These are phyloP conservation scores for Aphelocoma californica DNA, from an alignment of 2,797 vertebrate species.

Conservation along the genomic window DNA sequence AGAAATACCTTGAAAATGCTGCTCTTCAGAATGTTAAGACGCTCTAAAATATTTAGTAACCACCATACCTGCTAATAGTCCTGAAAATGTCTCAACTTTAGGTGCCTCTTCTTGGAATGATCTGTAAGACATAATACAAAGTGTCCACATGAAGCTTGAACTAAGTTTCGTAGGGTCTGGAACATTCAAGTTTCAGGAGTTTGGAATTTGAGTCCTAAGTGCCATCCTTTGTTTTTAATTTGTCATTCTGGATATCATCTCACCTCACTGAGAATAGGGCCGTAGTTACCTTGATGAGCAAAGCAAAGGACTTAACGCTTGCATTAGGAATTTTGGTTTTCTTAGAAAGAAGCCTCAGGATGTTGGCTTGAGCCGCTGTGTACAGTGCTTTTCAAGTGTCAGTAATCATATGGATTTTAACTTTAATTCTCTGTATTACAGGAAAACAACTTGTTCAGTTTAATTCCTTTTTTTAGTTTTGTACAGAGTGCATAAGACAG, in stretches of 20 bases:
- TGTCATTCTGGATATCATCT: background rate
- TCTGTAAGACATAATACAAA: background rate
- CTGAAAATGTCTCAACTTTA: background rate
- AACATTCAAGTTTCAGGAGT: background rate
- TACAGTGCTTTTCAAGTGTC: background rate
- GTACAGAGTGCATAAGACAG: accelerated
- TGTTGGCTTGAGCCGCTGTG: background rate
- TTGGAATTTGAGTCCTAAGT: background rate
- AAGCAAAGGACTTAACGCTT: background rate
- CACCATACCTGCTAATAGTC: background rate
- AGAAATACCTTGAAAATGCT: background rate
- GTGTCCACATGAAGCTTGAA: background rate
- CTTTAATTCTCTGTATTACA: background rate
- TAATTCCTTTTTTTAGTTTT: background rate
- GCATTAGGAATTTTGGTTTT: background rate
- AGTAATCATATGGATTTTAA: background rate
- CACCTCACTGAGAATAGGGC: background rate
- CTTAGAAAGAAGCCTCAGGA: background rate
- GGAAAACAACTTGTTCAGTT: background rate
- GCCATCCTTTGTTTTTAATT: background rate
- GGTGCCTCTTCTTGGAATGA: background rate
- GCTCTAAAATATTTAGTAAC: background rate
- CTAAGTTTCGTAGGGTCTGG: background rate
- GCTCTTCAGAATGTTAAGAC: background rate
- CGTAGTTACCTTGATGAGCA: background rate